Evolutionary conservation across 2,113 vertebrate species (phyloP).

Genomic region (Onychostoma macrolepis): DNA sequence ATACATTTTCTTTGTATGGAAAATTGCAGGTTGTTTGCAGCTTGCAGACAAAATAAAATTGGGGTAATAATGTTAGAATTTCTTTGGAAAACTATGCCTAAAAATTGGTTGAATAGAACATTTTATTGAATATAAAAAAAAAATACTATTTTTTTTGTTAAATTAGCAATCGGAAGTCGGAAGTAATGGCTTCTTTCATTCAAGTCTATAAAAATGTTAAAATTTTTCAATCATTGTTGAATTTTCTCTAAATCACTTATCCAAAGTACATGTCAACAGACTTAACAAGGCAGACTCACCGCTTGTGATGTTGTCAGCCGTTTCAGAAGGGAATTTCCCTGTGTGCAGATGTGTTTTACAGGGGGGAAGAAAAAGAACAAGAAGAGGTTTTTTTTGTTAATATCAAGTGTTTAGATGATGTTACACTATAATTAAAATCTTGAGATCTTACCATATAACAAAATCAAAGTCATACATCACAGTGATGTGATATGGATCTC

Average conservation of each 20-base stretch:
- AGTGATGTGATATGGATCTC: neutral
- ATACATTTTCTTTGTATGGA: neutral
- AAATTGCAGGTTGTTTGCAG: neutral
- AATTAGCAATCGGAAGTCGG: neutral
- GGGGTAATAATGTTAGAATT: neutral
- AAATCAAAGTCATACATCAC: conserved; percentile 16
- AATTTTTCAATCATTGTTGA: neutral
- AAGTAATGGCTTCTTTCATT: neutral
- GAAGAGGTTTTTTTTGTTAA: conserved; percentile 17
- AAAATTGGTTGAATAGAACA: neutral
- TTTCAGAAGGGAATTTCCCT: conserved; percentile 33
- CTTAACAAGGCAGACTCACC: conserved; percentile 6
- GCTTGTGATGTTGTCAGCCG: conserved; percentile 21
- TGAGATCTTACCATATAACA: conserved; percentile 29
- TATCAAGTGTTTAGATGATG: conserved; percentile 46
- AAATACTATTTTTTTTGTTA: too few species aligned
- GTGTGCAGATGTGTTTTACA: conserved; percentile 38
- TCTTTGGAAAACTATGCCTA: neutral
- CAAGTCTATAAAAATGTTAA: neutral
- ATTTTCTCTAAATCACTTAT: conserved; percentile 31
- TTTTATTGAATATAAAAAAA: neutral
- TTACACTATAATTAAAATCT: conserved; percentile 37
- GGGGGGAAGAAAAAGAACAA: neutral
- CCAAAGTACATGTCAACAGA: conserved; percentile 22
- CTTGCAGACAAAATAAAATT: neutral